phyloP scores from a whole-genome alignment of 2,113 vertebrate genomes.

The Micronisus gabar region DNA sequence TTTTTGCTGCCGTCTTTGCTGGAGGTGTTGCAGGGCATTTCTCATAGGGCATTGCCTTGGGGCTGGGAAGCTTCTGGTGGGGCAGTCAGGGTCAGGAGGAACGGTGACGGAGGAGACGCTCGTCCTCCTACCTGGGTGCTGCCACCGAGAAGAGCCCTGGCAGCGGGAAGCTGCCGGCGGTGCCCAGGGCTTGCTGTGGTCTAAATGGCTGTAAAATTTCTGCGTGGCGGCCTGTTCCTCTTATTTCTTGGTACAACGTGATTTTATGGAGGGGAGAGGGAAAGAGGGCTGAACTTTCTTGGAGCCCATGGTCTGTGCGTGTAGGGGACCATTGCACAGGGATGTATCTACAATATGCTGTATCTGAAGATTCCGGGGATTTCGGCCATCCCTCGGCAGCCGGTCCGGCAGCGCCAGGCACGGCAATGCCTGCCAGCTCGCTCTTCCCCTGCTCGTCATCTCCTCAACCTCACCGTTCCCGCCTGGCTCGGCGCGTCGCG shows the following conservation, averaged over 20 bases:
- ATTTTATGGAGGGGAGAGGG: not conserved
- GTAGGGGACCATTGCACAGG: not conserved
- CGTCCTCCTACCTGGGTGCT: not conserved
- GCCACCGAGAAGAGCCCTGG: not conserved
- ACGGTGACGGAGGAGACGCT: not conserved
- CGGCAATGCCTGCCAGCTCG: not conserved
- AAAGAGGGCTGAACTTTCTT: not conserved
- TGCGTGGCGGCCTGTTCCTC: not conserved
- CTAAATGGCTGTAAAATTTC: not conserved
- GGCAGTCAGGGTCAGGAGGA: not conserved
- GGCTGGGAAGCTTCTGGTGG: not conserved
- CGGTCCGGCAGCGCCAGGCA: not conserved
- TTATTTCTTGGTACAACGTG: not conserved
- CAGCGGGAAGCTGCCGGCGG: rapidly evolving
- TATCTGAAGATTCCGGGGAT: not conserved
- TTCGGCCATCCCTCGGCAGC: rapidly evolving
- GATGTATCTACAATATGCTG: no score
- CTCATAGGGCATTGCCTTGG: not conserved
- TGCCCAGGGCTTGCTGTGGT: not conserved
- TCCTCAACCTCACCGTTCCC: not conserved
- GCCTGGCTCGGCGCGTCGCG: not conserved
- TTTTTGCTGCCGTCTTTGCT: not conserved
- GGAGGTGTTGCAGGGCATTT: not conserved
- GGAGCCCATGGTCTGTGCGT: rapidly evolving
- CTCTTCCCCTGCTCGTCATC: not conserved